Evolutionary conservation across 1,140 invertebrate genomes (phyloP).

Genomic region (Mamestra configurata): DNA sequence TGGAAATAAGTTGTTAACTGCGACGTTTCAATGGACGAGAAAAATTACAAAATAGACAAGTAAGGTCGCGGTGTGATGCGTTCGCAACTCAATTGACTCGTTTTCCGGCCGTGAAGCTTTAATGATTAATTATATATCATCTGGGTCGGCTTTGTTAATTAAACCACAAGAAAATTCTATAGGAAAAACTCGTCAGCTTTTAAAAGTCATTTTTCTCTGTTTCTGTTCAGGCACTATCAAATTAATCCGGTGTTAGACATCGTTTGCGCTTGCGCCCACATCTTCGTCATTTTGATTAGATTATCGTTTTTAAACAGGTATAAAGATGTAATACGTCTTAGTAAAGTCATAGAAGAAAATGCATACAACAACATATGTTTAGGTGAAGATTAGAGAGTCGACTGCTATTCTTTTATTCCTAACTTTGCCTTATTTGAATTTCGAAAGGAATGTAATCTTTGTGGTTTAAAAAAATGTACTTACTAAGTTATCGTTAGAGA

Average conservation of each 20-base stretch:
- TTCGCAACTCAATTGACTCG: neutral
- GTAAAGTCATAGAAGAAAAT: too few relatives aligned
- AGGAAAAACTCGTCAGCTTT: neutral
- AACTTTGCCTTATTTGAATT: too few relatives aligned
- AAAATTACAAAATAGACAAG: conserved; percentile 4
- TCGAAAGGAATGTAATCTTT: too few relatives aligned
- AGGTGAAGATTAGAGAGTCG: too few relatives aligned
- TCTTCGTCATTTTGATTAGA: too few relatives aligned
- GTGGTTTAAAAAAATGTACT: neutral
- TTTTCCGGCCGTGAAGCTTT: neutral
- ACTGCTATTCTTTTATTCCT: too few relatives aligned
- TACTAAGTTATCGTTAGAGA: neutral
- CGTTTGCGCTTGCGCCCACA: too few relatives aligned
- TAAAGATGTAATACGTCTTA: too few relatives aligned
- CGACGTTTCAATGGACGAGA: conserved; percentile 11
- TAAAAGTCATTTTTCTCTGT: neutral
- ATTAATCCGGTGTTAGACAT: too few relatives aligned
- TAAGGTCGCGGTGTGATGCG: conserved; percentile 5
- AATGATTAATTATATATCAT: conserved; percentile 12
- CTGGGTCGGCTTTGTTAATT: neutral
- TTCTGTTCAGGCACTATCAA: too few relatives aligned
- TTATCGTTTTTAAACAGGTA: too few relatives aligned
- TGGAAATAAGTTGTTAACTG: neutral
- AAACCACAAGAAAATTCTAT: neutral
- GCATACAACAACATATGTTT: too few relatives aligned